These are phyloP conservation scores for Limulus polyphemus DNA, from an alignment of 2,888 invertebrate genomes.

Conservation along the genomic window DNA sequence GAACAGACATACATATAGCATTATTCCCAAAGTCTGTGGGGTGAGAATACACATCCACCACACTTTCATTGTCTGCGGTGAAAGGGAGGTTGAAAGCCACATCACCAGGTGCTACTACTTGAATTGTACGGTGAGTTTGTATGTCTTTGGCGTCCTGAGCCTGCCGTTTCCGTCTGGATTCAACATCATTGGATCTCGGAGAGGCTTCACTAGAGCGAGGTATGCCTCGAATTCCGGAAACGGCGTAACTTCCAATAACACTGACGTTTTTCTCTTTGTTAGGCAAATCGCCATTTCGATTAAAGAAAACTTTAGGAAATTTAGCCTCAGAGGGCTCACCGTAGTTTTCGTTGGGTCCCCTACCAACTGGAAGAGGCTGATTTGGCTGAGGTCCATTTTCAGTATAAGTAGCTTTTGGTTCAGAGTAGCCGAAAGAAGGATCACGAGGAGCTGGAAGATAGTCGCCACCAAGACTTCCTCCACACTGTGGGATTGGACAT, in stretches of 20 bases:
- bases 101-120: slow-evolving; percentile 40
- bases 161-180: slow-evolving; percentile 32
- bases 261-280: not conserved
- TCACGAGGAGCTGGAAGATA: slow-evolving; percentile 46
- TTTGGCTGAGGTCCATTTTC: not conserved
- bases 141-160: slow-evolving; percentile 62
- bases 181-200: slow-evolving; percentile 31
- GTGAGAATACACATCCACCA: slow-evolving; percentile 2
- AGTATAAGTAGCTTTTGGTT: slow-evolving; percentile 38
- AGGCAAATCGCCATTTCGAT: slow-evolving; percentile 1
- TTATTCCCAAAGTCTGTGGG: slow-evolving; percentile 50
- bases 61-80: slow-evolving; percentile 55
- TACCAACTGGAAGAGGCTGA: not conserved
- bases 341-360: not conserved
- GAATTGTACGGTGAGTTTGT: slow-evolving; percentile 36
- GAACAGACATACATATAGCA: slow-evolving; percentile 76
- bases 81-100: slow-evolving; percentile 55
- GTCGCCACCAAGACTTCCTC: slow-evolving; percentile 37
- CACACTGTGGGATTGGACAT: slow-evolving; percentile 83
- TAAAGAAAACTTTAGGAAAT: not conserved
- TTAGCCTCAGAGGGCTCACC: not conserved
- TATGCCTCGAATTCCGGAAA: slow-evolving; percentile 49
- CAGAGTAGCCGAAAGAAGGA: slow-evolving; percentile 71
- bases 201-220: slow-evolving; percentile 73
- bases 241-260: not conserved